Evolutionary conservation across 2,797 vertebrate genomes (phyloP).

Genomic region (Ataeniobius toweri): DNA sequence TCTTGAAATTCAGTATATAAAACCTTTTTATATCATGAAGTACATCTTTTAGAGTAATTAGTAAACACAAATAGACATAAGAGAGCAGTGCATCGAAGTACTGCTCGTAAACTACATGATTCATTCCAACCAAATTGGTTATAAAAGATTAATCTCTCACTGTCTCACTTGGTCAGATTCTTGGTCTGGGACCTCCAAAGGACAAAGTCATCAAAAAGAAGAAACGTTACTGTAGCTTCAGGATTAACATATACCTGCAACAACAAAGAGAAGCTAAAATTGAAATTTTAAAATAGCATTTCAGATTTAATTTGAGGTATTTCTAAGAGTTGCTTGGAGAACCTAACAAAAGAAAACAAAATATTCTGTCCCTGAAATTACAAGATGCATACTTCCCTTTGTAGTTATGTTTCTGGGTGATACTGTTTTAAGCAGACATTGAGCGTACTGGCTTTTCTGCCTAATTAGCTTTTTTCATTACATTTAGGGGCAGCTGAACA

Average conservation of each 20-base stretch:
- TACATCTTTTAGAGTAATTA: constrained; percentile 4
- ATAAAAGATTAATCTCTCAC: not conserved
- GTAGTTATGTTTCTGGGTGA: not conserved
- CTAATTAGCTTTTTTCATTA: not conserved
- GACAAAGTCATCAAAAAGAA: too few relatives aligned
- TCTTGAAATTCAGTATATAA: constrained; percentile 4
- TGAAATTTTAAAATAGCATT: too few relatives aligned
- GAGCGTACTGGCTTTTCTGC: not conserved
- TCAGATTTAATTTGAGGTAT: not conserved
- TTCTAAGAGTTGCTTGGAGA: not conserved
- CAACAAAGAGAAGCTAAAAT: too few relatives aligned
- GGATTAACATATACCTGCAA: too few relatives aligned
- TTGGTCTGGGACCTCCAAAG: not conserved
- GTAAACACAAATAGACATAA: not conserved
- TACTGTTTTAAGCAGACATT: not conserved
- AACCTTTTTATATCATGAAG: not conserved
- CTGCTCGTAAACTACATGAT: not conserved
- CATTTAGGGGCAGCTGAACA: not conserved
- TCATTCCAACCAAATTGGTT: not conserved
- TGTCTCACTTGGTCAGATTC: not conserved
- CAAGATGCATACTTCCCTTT: not conserved
- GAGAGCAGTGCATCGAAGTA: not conserved
- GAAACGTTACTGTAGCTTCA: too few relatives aligned
- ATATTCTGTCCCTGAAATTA: not conserved
- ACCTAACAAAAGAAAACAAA: not conserved